Evolutionary conservation across 2,113 vertebrate genomes (phyloP).

Genomic region (Cnemophilus loriae): DNA sequence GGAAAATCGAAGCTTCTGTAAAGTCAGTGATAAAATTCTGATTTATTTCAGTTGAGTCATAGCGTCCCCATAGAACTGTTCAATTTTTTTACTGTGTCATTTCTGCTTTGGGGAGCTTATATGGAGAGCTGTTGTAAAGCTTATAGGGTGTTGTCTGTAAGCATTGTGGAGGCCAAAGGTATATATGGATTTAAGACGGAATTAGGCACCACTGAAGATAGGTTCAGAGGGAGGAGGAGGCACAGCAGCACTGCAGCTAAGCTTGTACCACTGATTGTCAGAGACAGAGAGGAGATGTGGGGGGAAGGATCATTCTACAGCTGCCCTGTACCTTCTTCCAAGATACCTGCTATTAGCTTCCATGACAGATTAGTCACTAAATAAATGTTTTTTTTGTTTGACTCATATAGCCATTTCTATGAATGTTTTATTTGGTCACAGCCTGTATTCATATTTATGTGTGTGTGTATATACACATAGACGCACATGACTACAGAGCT

Average conservation of each 20-base stretch:
- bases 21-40: constrained; percentile 23
- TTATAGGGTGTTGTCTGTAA: background rate
- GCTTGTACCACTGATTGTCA: background rate
- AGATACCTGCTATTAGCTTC: background rate
- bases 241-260: background rate
- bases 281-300: background rate
- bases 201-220: background rate
- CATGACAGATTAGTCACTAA: background rate
- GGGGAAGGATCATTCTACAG: background rate
- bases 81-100: background rate
- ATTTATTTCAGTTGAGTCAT: background rate
- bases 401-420: background rate
- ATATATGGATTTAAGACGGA: background rate
- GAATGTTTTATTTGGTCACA: background rate
- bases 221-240: background rate
- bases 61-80: background rate
- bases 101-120: background rate
- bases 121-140: background rate
- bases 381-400: background rate
- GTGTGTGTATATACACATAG: accelerated
- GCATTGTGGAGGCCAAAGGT: background rate
- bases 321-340: background rate
- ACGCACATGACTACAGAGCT: background rate
- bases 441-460: background rate
- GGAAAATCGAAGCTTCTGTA: background rate